These are phyloP conservation scores for Tenthredo distinguenda DNA, from an alignment of 2,888 invertebrate genomes.

Conservation along the genomic window DNA sequence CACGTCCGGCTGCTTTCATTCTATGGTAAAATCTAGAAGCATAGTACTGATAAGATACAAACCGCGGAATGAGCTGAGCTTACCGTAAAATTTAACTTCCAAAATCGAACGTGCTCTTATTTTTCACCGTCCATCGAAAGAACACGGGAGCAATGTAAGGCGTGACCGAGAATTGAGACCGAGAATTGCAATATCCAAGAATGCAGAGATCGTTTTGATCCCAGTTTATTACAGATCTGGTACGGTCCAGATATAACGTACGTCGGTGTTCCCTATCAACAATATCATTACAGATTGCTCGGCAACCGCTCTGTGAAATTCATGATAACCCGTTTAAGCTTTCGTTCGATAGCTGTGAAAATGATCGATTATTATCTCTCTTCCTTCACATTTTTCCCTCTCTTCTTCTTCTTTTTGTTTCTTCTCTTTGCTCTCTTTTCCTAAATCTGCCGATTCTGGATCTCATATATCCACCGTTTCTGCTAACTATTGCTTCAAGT, in stretches of 20 bases:
- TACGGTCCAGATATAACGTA: constrained; percentile 66
- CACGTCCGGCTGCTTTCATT: constrained; percentile 45
- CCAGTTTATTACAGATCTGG: constrained; percentile 67
- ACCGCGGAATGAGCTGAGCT: neutral
- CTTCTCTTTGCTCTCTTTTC: neutral
- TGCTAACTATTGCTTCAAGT: constrained; percentile 38
- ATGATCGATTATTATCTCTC: constrained; percentile 65
- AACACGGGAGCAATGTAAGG: neutral
- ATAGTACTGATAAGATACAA: constrained; percentile 9
- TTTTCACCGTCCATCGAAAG: neutral
- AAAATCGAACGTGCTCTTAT: neutral
- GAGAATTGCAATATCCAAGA: constrained; percentile 39
- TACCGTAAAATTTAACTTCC: neutral
- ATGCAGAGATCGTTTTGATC: constrained; percentile 60
- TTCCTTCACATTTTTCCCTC: neutral
- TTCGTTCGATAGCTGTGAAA: constrained; percentile 66
- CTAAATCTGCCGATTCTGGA: neutral
- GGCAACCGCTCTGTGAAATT: constrained; percentile 69
- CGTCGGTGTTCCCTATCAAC: constrained; percentile 61
- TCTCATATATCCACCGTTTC: neutral
- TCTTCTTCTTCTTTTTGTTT: neutral
- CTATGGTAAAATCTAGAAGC: constrained; percentile 8
- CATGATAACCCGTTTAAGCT: constrained; percentile 72
- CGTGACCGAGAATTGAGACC: constrained; percentile 3
- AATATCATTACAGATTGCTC: constrained; percentile 73